Conservation (phyloP, 2,113 vertebrate genomes). For the Chloropsis cyanopogon region DNA sequence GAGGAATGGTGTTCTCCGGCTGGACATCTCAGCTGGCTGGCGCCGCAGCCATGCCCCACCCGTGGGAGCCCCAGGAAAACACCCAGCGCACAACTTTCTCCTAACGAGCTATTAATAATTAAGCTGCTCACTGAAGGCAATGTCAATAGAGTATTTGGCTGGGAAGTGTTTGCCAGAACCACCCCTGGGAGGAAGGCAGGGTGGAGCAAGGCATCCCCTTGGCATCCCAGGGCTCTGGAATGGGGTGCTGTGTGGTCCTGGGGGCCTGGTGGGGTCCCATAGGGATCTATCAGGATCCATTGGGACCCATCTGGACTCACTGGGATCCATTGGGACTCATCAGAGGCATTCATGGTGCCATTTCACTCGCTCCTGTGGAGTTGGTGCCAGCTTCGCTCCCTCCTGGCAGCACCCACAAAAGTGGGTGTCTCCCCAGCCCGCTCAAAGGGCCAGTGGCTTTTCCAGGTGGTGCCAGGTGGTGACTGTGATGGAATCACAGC, state of each 20-base stretch:
- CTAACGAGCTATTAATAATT: slow-evolving; percentile 41
- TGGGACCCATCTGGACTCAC: background rate
- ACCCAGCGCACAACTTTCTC: background rate
- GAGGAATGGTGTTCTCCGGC: background rate
- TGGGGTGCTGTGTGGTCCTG: accelerated
- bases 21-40: background rate
- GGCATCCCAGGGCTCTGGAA: background rate
- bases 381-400: background rate
- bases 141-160: slow-evolving; percentile 29
- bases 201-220: background rate
- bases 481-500: accelerated
- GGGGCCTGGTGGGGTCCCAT: accelerated
- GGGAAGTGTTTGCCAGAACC: background rate
- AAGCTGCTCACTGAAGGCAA: slow-evolving; percentile 22
- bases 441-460: background rate
- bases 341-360: background rate
- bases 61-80: background rate
- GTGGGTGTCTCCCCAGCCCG: background rate
- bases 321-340: background rate
- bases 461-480: background rate
- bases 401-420: background rate
- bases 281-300: background rate
- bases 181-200: background rate
- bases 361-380: accelerated
- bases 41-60: accelerated